Evolutionary conservation across 2,888 invertebrate genomes (phyloP), one percentile per base, ranked within the genome.

Genomic region (Caenorhabditis sp.): DNA sequence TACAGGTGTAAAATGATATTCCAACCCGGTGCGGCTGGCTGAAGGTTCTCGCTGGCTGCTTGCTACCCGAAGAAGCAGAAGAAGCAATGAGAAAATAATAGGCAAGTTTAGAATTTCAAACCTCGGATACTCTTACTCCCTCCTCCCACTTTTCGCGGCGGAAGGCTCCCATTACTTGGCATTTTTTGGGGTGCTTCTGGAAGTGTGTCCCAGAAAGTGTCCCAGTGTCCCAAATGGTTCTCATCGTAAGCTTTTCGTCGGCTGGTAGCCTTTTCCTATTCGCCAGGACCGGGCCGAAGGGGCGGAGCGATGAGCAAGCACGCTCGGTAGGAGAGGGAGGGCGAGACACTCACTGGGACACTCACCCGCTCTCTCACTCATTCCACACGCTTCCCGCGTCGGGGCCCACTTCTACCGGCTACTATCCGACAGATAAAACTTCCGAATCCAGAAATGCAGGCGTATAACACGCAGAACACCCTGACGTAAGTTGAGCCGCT

Each of bases 1-100:
- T 69, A 77, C 77, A 76, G 76, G 76, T 76, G 76, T 77, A 77
- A 69, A 69, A 69, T 69, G 77, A 77, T 69, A 77, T 72, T 72
- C 64, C 64, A 64, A 62, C 64, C 64, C 56, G 47, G 40, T 40
- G 60, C 62, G 51, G 22, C 70, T 55, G 47, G 35, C 69, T 58
- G 47, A 72, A 72, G 71, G 62, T 64, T 64, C 64, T 64, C 64
- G 44, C 56, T 40, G 40, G 40, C 40, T 40, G 40, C 50, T 44
- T 60, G 50, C 62, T 47, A 47, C 28, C 40, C 56, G 64, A 64
- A 56, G 64, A 64, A 64, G 56, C 53, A 70, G 64, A 70, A 64
- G 68, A 69, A 70, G 78, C 74, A 65, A 69, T 62, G 77, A 68
- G 78, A 78, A 70, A 68, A 70, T 70, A 70, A 78, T 78, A 78